Evolutionary conservation across 2,113 vertebrate species (phyloP), one percentile per base, ranked within the genome.

Genomic region (Carollia perspicillata): DNA sequence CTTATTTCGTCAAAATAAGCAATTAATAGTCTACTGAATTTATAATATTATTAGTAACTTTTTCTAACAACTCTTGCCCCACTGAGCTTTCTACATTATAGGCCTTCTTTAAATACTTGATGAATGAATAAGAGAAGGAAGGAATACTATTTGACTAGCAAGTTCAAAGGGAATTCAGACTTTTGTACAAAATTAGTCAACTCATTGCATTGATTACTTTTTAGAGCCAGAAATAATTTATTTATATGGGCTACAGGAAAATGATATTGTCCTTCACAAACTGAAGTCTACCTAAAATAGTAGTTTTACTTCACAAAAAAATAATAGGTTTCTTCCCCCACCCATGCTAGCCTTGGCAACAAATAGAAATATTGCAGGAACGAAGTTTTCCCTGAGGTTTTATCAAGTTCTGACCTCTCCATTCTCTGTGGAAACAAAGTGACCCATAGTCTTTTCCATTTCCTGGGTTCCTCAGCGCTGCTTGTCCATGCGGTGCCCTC

Each of bases 1-100:
- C 66, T 84, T 91, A 81, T 90, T 84, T 89, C 66, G 22, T 89
- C 40, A 84, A 94, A 88, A 86, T 49, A 86, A 95, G 53, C n/a
- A 35, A 65, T 40, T 8, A 77, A 35, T 42, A 81, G 87, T 16
- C 44, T 60, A n/a, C 22, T 86, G 8, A 17, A 79, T 66, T 79
- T 89, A 20, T 35, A 75, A 22, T 66, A 47, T 44, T 42, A 66
- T 40, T 71, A 65, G 28, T 49, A 90, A 74, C 89, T 47, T 53
- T 63, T 86, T 88, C 92, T 66, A 81, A 44, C 33, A 53, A n/a
- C 26, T 92, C 26, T 92, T 93, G 33, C 42, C 84, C 16, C 18
- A 68, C 63, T 55, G 20, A 93, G n/a, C 16, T 81, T 60, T 51
- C 58, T 22, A 63, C 6, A 63, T 69, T 74, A 8, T 44, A 42